Base-by-base conservation (phyloP, 1,140 invertebrate species). In the Elymnias hypermnestra region DNA sequence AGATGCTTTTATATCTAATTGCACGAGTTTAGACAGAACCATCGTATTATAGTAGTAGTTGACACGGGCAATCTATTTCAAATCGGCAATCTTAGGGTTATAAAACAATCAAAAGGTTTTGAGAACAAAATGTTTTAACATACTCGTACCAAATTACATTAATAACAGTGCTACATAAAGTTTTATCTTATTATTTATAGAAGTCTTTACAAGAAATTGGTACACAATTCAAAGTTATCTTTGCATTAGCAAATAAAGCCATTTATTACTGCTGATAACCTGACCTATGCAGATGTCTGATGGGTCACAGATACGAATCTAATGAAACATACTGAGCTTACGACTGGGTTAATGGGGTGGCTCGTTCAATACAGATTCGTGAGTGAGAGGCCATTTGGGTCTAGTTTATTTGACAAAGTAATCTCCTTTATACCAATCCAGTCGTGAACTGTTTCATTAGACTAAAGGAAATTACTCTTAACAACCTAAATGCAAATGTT, bases 231-330 rank as follows among this genome's bases (percentile, higher is more conserved):
- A 33, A 33, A 36, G 41, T 29, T 43, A 43, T 43, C 38, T 26
- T 15, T n/a, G 31, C 12, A 43, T 39, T 39, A 33, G 41, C 41
- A 37, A 51, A 51, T 51, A 51, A 51, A 51, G 48, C 48, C 48
- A 51, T 51, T 44, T 51, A 51, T 51, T 51, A 51, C 14, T 17
- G 12, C 41, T 25, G 48, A 51, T 51, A 51, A 38, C 48, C 48
- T 23, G 38, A 49, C 46, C 46, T 49, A 49, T 49, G 41, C 26
- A 37, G 43, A 44, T 44, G 41, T 37, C 48, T 51, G 41, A 44
- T 51, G 48, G 40, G 45, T 40, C 37, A 40, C 9, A 51, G 48
- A 51, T 51, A 51, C 17, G 12, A 25, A 51, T 51, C 48, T 51
- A 51, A 50, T 39, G 48, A 43, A 33, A 44, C 48, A 40, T 44